A percentile compares a stretch with the other conserved stretches of the same genome.
Conservation (phyloP, 2,113 vertebrate species). For the Onychostoma macrolepis region DNA sequence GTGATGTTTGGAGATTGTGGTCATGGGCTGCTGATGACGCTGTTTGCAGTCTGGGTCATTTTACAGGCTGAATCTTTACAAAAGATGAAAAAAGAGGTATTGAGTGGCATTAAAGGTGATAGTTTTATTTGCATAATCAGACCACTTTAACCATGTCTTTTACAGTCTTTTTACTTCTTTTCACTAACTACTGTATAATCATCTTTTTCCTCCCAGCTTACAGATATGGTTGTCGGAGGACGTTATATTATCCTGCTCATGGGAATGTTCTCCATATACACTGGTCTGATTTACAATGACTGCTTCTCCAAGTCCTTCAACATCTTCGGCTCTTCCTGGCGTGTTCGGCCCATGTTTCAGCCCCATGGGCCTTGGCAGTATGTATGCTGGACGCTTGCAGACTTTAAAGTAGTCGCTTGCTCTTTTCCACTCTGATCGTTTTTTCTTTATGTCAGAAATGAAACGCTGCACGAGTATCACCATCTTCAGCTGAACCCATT, state of each 20-base stretch:
- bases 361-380: conserved; percentile 64
- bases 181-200: neutral
- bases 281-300: conserved; percentile 67
- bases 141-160: neutral
- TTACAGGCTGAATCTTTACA: conserved; percentile 46
- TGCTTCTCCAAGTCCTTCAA: conserved; percentile 67
- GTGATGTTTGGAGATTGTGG: conserved; percentile 67
- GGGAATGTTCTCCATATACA: conserved; percentile 67
- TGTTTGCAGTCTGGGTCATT: conserved; percentile 56
- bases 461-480: conserved; percentile 48
- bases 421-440: neutral
- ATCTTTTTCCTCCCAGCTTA: conserved; percentile 47
- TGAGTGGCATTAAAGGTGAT: neutral
- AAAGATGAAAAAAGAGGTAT: conserved; percentile 58
- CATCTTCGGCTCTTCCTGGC: conserved; percentile 65
- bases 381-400: neutral
- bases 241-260: conserved; percentile 65
- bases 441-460: conserved; percentile 52
- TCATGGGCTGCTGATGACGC: conserved; percentile 58
- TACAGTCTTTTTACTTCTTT: neutral
- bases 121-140: neutral
- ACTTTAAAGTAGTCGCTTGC: neutral
- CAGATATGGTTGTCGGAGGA: conserved; percentile 51
- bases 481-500: conserved; percentile 62
- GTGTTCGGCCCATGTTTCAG: conserved; percentile 60